phyloP scores from a whole-genome alignment of 2,797 vertebrate species.

The Nannoperca obscura region DNA sequence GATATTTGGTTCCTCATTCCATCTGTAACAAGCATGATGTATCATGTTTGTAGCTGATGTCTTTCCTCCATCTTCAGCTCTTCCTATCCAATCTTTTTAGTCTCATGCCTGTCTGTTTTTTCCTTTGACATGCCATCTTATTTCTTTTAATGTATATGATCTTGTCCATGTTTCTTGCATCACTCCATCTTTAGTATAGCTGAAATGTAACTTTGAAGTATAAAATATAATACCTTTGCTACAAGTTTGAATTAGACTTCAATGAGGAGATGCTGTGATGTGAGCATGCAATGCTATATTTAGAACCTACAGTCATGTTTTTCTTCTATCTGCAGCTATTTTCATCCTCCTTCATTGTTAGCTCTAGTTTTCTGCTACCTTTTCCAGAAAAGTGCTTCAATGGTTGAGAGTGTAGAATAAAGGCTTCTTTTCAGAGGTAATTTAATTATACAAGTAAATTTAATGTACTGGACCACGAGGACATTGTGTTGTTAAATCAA shows the following conservation, averaged over 20 bases:
- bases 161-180: constrained; percentile 64
- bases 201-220: constrained; percentile 58
- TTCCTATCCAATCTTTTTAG: constrained; percentile 36
- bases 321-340: constrained; percentile 54
- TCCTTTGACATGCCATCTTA: constrained; percentile 60
- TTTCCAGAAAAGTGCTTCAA: constrained; percentile 72
- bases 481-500: constrained; percentile 26
- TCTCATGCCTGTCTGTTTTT: constrained; percentile 44
- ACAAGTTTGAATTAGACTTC: constrained; percentile 67
- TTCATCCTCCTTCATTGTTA: constrained; percentile 46
- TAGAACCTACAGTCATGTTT: constrained; percentile 53
- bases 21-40: constrained; percentile 80
- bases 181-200: constrained; percentile 49
- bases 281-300: constrained; percentile 76
- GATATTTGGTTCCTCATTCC: constrained; percentile 55
- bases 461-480: constrained; percentile 7
- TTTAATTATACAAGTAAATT: constrained; percentile 32
- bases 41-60: constrained; percentile 74
- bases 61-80: constrained; percentile 45
- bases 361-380: constrained; percentile 54
- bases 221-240: constrained; percentile 55
- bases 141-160: constrained; percentile 59
- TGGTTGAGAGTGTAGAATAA: constrained; percentile 45
- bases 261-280: constrained; percentile 57
- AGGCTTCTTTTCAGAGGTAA: constrained; percentile 16